Evolutionary conservation across 2,113 vertebrate species (phyloP).

Genomic region (Nematolebias whitei): DNA sequence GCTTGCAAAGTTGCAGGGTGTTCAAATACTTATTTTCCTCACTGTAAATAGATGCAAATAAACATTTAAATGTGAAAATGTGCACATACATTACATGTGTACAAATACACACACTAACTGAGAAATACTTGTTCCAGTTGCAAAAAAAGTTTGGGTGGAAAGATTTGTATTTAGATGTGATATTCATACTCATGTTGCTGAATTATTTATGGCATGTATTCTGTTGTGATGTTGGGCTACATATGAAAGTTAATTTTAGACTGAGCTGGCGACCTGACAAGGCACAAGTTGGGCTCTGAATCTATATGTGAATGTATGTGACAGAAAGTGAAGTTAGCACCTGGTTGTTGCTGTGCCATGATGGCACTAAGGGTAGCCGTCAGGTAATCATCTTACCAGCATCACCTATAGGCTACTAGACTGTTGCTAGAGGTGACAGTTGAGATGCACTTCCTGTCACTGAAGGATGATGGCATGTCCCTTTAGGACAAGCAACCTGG

Average conservation of each 20-base stretch:
- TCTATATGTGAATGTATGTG: conserved; percentile 20
- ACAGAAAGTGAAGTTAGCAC: conserved; percentile 46
- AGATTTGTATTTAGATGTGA: conserved; percentile 56
- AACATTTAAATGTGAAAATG: not conserved
- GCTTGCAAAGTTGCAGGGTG: no score
- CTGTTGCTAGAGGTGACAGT: conserved; percentile 73
- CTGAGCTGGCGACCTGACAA: conserved; percentile 68
- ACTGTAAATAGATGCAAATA: not conserved
- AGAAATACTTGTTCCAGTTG: conserved; percentile 18
- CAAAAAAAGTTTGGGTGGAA: conserved; percentile 39
- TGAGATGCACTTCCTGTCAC: conserved; percentile 54
- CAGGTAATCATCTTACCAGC: conserved; percentile 66
- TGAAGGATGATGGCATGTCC: conserved; percentile 65
- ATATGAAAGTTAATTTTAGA: conserved; percentile 72
- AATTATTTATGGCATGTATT: conserved; percentile 75
- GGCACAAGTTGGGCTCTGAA: conserved; percentile 38
- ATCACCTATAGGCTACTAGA: conserved; percentile 69
- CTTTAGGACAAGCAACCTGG: conserved; percentile 53
- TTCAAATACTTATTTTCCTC: no score
- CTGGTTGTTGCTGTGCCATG: conserved; percentile 36
- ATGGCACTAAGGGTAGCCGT: conserved; percentile 67
- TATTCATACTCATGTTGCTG: no score
- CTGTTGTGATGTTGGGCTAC: conserved; percentile 68
- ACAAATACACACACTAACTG: not conserved
- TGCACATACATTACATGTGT: not conserved